Evolutionary conservation across 2,113 vertebrate species (phyloP).

Genomic region (Ondatra zibethicus): DNA sequence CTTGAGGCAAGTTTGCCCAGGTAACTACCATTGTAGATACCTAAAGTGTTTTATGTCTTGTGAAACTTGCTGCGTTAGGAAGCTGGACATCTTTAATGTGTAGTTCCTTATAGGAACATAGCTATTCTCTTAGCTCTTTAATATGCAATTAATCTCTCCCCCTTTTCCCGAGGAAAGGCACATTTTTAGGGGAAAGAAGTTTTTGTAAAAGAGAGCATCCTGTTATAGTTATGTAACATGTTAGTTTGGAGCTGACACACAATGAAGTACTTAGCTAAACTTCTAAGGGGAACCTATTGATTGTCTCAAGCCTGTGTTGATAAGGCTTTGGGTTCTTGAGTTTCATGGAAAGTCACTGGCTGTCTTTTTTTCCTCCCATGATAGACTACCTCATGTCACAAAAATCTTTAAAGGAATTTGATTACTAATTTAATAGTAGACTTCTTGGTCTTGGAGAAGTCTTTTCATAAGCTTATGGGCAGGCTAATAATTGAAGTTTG

Average conservation of each 20-base stretch:
- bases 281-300: not conserved
- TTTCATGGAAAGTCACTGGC: constrained; percentile 11
- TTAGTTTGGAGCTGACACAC: constrained; percentile 26
- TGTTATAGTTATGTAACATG: not conserved
- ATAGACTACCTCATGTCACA: not conserved
- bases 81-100: not conserved
- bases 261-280: not conserved
- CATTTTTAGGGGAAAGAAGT: constrained; percentile 8
- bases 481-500: constrained; percentile 51
- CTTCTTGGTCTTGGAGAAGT: constrained; percentile 10
- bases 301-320: not conserved
- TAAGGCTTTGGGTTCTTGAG: not conserved
- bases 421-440: constrained; percentile 23
- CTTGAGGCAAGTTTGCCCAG: not conserved
- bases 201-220: not conserved
- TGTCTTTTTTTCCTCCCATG: not conserved
- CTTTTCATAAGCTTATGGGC: constrained; percentile 29
- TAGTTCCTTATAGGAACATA: not conserved
- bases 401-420: not conserved
- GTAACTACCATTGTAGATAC: not conserved
- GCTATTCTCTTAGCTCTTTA: constrained; percentile 11
- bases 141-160: not conserved
- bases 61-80: not conserved
- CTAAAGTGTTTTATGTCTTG: not conserved
- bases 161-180: not conserved